These are phyloP conservation scores for Xiphophorus hellerii DNA, from an alignment of 2,113 vertebrate species.

Conservation along the genomic window DNA sequence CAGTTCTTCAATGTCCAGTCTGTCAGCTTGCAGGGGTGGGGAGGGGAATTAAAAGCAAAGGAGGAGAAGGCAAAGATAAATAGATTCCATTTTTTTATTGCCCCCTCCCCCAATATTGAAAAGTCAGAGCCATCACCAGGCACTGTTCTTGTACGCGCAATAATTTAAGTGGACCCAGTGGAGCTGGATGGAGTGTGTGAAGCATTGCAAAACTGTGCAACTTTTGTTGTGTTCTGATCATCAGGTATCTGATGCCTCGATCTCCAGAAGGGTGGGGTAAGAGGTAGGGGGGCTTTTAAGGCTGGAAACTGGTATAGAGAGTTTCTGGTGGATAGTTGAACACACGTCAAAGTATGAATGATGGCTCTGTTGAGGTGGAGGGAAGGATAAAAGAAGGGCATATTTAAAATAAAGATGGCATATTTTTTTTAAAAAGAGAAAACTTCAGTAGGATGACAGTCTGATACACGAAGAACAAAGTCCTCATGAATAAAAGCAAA, in stretches of 20 bases:
- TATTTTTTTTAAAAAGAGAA: constrained; percentile 4
- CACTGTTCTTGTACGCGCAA: constrained; percentile 51
- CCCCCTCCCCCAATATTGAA: constrained; percentile 20
- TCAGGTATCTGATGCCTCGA: constrained; percentile 62
- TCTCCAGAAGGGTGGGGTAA: constrained; percentile 59
- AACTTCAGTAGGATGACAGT: constrained; percentile 53
- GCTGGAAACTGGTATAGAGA: constrained; percentile 81
- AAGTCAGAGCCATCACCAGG: constrained; percentile 62
- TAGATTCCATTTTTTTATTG: background rate
- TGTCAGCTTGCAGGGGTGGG: constrained; percentile 45
- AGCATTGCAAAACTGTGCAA: constrained; percentile 54
- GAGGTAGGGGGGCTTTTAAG: constrained; percentile 81
- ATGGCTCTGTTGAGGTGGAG: constrained; percentile 56
- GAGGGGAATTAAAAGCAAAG: constrained; percentile 30
- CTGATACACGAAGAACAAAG: constrained; percentile 62
- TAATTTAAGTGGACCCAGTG: constrained; percentile 53
- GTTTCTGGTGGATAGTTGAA: constrained; percentile 62
- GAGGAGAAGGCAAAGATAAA: background rate
- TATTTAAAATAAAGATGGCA: constrained; percentile 42
- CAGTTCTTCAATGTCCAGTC: constrained; percentile 53
- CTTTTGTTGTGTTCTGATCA: constrained; percentile 44
- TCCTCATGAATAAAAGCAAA: constrained; percentile 71
- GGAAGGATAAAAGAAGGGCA: constrained; percentile 29
- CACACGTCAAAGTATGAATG: constrained; percentile 62
- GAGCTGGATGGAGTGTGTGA: constrained; percentile 38